Base-by-base conservation (phyloP, 2,113 vertebrate species). In the Actinemys pallida region DNA sequence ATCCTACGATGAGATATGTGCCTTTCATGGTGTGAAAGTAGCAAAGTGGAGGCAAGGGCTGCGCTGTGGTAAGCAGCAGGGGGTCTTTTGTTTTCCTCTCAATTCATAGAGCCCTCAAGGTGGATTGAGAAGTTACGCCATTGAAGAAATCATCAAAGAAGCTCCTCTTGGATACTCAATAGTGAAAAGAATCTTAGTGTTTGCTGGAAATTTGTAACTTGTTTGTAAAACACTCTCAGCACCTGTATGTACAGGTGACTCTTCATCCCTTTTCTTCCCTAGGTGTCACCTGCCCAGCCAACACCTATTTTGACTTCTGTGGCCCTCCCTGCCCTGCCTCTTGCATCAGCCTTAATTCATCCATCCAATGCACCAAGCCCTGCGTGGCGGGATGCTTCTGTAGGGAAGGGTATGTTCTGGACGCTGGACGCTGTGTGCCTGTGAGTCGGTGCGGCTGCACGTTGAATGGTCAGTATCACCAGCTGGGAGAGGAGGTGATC, bases 221-320 rank as follows among this genome's bases (percentile, higher is more conserved):
- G 35, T 65, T 65, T 35, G 17, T 69, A n/a, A 69, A n/a, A 39
- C 65, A 5, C 65, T 69, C 31, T 69, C 65, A n/a, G 35, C 31
- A 19, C 65, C 14, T 10, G 17, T 39, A 5, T 39, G 35, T 9
- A 57, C 25, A n/a, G 11, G 16, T 14, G 17, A 24, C 72, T 24
- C 53, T 56, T 29, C n/a, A 8, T 29, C 49, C 81, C n/a, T 72
- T 78, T 81, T 54, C 97, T 94, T n/a, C 93, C 89, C 20, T 13
- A 11, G 8, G 14, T 35, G n/a, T 98, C 22, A 1, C 39, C 3
- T 98, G 98, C 2, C 97, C 95, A 17, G 52, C 90, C 39, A 98
- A 98, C 89, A 98, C 97, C 82, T 98, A 98, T 91, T 98, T 95
- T 86, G 97, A 98, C 35, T 84, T 97, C 20, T 95, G 97, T 72